These are phyloP conservation scores for Dendrolimus houi DNA, from an alignment of 2,888 invertebrate species.

Conservation along the genomic window DNA sequence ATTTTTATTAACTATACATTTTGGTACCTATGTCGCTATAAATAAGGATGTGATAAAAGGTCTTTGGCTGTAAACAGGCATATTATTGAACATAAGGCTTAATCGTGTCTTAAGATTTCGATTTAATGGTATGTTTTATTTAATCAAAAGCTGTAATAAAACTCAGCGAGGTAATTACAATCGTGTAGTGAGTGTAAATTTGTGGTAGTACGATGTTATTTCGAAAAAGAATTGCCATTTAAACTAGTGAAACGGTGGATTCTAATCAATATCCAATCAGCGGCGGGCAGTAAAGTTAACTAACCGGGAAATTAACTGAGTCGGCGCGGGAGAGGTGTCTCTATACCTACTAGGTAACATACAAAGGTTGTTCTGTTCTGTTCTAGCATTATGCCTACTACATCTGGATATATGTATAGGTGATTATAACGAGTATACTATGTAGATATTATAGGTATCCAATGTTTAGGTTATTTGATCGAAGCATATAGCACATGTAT, in stretches of 20 bases:
- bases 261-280: constrained; percentile 76
- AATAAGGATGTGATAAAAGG: too few species aligned
- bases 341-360: too few species aligned
- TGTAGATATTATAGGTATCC: too few species aligned
- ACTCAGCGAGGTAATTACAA: constrained; percentile 57
- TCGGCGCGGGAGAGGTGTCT: constrained; percentile 19
- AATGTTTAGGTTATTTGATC: too few species aligned
- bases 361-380: too few species aligned
- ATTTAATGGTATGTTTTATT: constrained; percentile 56
- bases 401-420: too few species aligned
- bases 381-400: too few species aligned
- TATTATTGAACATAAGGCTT: too few species aligned
- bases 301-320: constrained; percentile 71
- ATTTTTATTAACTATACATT: too few species aligned
- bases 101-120: constrained; percentile 13
- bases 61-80: too few species aligned
- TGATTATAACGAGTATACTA: too few species aligned
- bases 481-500: neutral
- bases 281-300: constrained; percentile 66
- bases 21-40: too few species aligned
- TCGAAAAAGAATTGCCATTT: constrained; percentile 61
- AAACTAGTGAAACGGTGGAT: constrained; percentile 55
- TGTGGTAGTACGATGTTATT: constrained; percentile 60
- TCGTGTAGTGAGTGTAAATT: constrained; percentile 67
- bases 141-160: constrained; percentile 62